phyloP scores from a whole-genome alignment of 2,888 invertebrate species.

The Sesia bembeciformis region DNA sequence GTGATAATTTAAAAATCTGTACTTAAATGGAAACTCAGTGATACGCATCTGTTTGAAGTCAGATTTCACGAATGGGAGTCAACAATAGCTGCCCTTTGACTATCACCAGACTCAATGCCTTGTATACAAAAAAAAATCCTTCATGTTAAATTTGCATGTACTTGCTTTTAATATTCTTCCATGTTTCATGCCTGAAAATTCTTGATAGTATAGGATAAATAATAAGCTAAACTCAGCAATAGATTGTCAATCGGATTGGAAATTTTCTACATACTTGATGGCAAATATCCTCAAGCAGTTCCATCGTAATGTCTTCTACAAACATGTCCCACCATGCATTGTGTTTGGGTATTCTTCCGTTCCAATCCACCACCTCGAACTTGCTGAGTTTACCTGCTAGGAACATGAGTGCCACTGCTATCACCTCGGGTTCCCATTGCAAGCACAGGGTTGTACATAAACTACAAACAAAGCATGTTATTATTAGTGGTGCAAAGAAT shows the following conservation, averaged over 20 bases:
- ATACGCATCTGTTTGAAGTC: too few relatives aligned
- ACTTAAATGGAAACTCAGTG: too few relatives aligned
- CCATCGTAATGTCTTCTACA: slow-evolving; percentile 95
- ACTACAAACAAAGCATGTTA: slow-evolving; percentile 44
- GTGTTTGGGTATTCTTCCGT: slow-evolving; percentile 83
- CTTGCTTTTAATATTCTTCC: not conserved
- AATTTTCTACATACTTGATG: slow-evolving; percentile 80
- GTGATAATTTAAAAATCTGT: too few relatives aligned
- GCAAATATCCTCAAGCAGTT: slow-evolving; percentile 96
- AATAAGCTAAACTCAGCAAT: too few relatives aligned
- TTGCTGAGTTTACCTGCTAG: slow-evolving; percentile 96
- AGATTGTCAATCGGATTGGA: too few relatives aligned
- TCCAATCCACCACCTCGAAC: slow-evolving; percentile 96
- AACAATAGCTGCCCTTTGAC: too few relatives aligned
- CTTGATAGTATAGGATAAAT: not conserved
- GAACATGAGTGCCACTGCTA: slow-evolving; percentile 97
- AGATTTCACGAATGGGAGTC: too few relatives aligned
- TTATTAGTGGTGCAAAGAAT: not conserved
- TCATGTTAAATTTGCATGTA: too few relatives aligned
- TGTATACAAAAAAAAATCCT: too few relatives aligned
- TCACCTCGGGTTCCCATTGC: slow-evolving; percentile 99
- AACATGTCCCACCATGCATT: slow-evolving; percentile 99
- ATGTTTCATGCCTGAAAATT: not conserved
- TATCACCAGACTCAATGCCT: too few relatives aligned
- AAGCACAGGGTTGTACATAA: slow-evolving; percentile 96